Evolutionary conservation across 23 tunicate genomes (phyloP).

Genomic region (Styela plicata): DNA sequence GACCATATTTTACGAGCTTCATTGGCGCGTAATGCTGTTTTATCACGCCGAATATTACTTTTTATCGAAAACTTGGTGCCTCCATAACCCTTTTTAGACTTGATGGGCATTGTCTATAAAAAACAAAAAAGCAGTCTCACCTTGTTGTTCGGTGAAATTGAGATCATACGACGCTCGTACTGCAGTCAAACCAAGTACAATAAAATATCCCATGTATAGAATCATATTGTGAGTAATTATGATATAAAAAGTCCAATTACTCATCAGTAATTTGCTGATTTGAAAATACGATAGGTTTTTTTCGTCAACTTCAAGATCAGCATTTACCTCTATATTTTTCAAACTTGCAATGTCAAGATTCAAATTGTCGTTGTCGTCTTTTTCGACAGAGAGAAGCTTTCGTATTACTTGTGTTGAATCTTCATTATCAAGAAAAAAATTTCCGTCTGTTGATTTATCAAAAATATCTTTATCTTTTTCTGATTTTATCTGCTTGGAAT

Average conservation of each 20-base stretch:
- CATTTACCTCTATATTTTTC: background rate
- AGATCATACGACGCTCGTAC: background rate
- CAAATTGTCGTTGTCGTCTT: background rate
- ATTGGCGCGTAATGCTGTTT: too few species aligned
- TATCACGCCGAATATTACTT: too few species aligned
- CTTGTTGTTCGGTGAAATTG: background rate
- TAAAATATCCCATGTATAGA: background rate
- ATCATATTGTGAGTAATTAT: background rate
- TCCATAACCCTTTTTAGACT: background rate
- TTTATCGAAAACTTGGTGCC: background rate
- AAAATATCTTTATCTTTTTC: background rate
- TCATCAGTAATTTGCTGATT: background rate
- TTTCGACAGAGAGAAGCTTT: too few species aligned
- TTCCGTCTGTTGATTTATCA: background rate
- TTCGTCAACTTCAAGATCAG: background rate
- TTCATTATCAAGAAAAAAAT: background rate
- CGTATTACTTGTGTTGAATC: background rate
- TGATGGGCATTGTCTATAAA: too few species aligned
- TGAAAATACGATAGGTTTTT: background rate
- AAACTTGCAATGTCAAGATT: background rate
- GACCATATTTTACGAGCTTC: too few species aligned
- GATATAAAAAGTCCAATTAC: background rate
- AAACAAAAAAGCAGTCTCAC: background rate
- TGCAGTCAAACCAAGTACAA: background rate
- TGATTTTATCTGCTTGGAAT: background rate